Percentiles rank a stretch among this genome's conserved stretches.
These are phyloP conservation scores for Lasioglossum villosulum DNA, from an alignment of 2,888 invertebrate species.

Conservation along the genomic window DNA sequence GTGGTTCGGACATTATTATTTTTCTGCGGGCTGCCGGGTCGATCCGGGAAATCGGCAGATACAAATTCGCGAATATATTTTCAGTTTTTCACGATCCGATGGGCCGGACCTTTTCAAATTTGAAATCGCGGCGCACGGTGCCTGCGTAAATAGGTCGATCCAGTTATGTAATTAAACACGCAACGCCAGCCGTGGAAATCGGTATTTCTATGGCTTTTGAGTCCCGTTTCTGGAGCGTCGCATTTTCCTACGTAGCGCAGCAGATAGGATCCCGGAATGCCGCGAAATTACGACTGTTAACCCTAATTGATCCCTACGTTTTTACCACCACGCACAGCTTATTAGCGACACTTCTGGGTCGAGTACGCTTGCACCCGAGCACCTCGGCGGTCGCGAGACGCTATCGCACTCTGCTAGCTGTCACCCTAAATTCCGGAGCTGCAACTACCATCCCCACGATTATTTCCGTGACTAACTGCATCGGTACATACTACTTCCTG, in stretches of 20 bases:
- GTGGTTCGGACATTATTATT: neutral
- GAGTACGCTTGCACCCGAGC: constrained; percentile 41
- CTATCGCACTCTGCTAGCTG: neutral
- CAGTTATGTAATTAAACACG: constrained; percentile 80
- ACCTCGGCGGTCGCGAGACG: neutral
- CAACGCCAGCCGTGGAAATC: constrained; percentile 34
- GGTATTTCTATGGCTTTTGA: constrained; percentile 66
- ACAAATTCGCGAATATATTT: neutral
- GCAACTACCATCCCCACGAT: neutral
- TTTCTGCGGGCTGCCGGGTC: neutral
- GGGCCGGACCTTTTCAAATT: constrained; percentile 25
- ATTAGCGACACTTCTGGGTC: constrained; percentile 55
- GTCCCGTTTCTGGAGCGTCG: constrained; percentile 16
- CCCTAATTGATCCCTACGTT: constrained; percentile 70
- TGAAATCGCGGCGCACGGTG: constrained; percentile 4
- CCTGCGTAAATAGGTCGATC: constrained; percentile 80
- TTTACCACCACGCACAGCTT: constrained; percentile 64
- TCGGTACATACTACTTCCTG: neutral
- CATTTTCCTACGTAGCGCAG: neutral
- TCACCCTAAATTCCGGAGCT: constrained; percentile 4
- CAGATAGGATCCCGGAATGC: constrained; percentile 52
- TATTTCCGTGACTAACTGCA: neutral
- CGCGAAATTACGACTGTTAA: constrained; percentile 68
- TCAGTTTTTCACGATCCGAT: neutral
- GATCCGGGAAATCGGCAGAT: neutral